phyloP scores from a whole-genome alignment of 1,140 invertebrate species.

The Bombus breviceps region DNA sequence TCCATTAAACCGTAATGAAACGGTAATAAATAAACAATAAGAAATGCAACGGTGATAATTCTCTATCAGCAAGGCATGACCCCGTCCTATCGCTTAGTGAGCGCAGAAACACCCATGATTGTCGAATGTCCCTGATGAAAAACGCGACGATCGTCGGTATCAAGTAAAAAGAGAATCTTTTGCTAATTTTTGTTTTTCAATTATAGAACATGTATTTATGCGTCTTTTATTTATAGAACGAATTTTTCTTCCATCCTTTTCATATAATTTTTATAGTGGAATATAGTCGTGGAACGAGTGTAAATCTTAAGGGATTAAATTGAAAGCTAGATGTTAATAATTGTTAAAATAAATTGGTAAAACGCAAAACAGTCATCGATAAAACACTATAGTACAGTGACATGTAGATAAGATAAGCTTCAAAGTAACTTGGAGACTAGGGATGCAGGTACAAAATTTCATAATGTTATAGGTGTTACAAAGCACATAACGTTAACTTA shows the following conservation, averaged over 20 bases:
- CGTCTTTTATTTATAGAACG: neutral
- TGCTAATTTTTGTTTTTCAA: neutral
- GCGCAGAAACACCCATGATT: constrained; percentile 29
- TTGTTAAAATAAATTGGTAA: neutral
- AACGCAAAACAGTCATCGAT: neutral
- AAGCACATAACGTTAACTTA: neutral
- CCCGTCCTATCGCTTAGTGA: constrained; percentile 52
- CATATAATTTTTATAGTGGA: neutral
- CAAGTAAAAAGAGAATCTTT: neutral
- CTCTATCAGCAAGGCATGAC: constrained; percentile 71
- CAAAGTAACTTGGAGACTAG: neutral
- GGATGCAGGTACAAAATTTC: neutral
- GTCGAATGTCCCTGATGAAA: constrained; percentile 18
- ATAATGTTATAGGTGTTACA: too few species aligned
- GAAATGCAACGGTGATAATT: constrained; percentile 64
- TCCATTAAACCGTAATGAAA: constrained; percentile 29
- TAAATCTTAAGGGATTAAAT: neutral
- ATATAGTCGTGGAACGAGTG: too few species aligned
- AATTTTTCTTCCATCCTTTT: too few species aligned
- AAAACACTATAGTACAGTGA: neutral
- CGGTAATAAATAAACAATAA: constrained; percentile 70
- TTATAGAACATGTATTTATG: neutral
- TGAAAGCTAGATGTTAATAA: neutral
- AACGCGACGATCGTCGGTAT: neutral
- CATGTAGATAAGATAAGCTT: neutral